Evolutionary conservation across 2,797 vertebrate species (phyloP), one percentile per base, ranked within the genome.

Genomic region (Notolepis coatsorum): DNA sequence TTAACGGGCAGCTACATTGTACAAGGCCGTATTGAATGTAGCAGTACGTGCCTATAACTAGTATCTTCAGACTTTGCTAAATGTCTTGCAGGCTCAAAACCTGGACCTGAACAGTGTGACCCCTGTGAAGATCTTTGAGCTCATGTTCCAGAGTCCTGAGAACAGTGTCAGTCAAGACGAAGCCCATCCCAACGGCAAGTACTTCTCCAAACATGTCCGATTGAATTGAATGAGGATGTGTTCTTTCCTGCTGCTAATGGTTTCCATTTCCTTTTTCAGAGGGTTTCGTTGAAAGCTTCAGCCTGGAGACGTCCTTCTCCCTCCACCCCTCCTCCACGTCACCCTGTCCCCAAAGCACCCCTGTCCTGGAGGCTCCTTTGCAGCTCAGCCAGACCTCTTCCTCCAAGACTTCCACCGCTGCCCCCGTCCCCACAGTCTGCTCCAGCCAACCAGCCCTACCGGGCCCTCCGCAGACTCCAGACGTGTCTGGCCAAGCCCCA

Each of bases 61-160:
- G n/a, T n/a, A n/a, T n/a, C n/a, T n/a, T n/a, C n/a, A n/a, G n/a
- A n/a, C 50, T 47, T 56, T 53, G 2, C 46, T 61, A 1, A 18
- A 51, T 61, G 56, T 33, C 20, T 83, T 74, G 28, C 88, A 97
- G 95, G 92, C 91, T 71, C 95, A 96, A 21, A 94, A 95, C 87
- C 88, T 96, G 85, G 95, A 97, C 84, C 88, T 98, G 80, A 95
- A 91, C 90, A 96, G 91, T 79, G 92, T 95, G 69, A 97, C 96
- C 65, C 94, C 96, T 75, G 95, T 95, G 90, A 93, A 92, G 89
- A 96, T 99, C 81, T 99, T 99, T 68, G 96, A 98, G 89, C 95
- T 96, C 8, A 96, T 99, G 94, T 98, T 99, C 87, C 97, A 97
- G 93, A 97, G 94, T 91, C 92, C 96, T 43, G 97, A 98, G 70